Evolutionary conservation across 1,140 invertebrate species (phyloP).

Genomic region (Achatina immaculata): DNA sequence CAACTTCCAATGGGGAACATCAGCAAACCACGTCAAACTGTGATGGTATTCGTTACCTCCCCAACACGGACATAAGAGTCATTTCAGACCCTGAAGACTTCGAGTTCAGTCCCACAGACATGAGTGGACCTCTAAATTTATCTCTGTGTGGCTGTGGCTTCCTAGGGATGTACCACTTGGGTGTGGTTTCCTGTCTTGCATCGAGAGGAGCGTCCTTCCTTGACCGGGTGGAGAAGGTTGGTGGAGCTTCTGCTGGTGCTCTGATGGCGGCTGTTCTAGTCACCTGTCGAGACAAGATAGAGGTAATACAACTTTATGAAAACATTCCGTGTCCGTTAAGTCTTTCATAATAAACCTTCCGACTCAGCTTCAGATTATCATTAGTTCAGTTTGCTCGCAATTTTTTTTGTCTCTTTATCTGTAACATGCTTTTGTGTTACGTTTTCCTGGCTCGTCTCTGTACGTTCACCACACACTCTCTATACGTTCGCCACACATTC

Average conservation of each 20-base stretch:
- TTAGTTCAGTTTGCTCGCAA: too few relatives aligned
- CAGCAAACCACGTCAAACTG: not conserved
- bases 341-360: too few relatives aligned
- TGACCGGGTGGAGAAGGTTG: conserved; percentile 50
- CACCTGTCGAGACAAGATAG: conserved; percentile 48
- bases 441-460: too few relatives aligned
- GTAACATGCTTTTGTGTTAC: too few relatives aligned
- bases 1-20: not conserved
- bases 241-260: conserved; percentile 63
- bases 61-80: conserved; percentile 6
- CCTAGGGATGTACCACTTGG: conserved; percentile 65
- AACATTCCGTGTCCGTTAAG: too few relatives aligned
- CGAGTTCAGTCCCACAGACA: conserved; percentile 32
- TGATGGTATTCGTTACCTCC: not conserved
- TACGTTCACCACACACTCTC: too few relatives aligned
- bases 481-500: too few relatives aligned
- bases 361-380: too few relatives aligned
- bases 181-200: conserved; percentile 55
- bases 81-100: conserved; percentile 27
- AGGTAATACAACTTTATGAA: conserved; percentile 49
- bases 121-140: conserved; percentile 46
- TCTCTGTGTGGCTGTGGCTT: conserved; percentile 66
- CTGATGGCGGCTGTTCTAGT: conserved; percentile 57
- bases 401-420: too few relatives aligned
- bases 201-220: conserved; percentile 53